Evolutionary conservation across 2,888 invertebrate genomes (phyloP).

Genomic region (Drosophila quinaria): DNA sequence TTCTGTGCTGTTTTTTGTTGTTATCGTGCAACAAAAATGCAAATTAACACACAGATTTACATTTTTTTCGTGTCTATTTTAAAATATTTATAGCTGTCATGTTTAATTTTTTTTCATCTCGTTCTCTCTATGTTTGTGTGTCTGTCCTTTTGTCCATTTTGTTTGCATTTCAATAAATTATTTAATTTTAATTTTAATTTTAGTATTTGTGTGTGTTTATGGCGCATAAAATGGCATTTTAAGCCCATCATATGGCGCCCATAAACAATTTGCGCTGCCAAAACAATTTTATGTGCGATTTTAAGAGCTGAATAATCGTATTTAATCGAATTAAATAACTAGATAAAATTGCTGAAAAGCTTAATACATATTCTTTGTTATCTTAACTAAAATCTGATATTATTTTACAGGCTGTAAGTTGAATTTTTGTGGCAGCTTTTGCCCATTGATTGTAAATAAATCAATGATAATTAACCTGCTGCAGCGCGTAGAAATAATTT

Average conservation of each 20-base stretch:
- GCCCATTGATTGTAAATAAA: constrained; percentile 70
- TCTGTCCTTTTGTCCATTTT: constrained; percentile 11
- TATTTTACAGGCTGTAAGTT: constrained; percentile 1
- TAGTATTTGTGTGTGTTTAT: constrained; percentile 26
- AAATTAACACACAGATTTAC: constrained; percentile 75
- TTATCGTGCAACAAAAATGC: constrained; percentile 78
- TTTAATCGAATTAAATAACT: neutral
- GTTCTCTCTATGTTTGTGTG: constrained; percentile 2
- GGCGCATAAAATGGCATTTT: constrained; percentile 35
- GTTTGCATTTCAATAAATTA: constrained; percentile 72
- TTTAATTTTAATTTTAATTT: constrained; percentile 59
- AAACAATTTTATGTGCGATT: constrained; percentile 2
- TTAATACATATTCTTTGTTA: neutral
- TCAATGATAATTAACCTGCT: constrained; percentile 78
- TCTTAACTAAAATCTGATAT: neutral
- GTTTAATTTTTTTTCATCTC: constrained; percentile 33
- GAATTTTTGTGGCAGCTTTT: constrained; percentile 19
- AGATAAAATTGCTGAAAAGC: neutral
- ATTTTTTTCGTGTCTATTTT: constrained; percentile 55
- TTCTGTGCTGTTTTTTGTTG: constrained; percentile 52
- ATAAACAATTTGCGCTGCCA: constrained; percentile 42
- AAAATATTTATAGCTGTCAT: constrained; percentile 77
- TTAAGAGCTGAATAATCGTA: neutral
- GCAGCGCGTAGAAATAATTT: constrained; percentile 79
- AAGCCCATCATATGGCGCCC: constrained; percentile 56